A percentile compares a stretch with the other conserved stretches of the same genome.
Conservation (phyloP, 2,888 invertebrate genomes). For the Saturnia japonica region DNA sequence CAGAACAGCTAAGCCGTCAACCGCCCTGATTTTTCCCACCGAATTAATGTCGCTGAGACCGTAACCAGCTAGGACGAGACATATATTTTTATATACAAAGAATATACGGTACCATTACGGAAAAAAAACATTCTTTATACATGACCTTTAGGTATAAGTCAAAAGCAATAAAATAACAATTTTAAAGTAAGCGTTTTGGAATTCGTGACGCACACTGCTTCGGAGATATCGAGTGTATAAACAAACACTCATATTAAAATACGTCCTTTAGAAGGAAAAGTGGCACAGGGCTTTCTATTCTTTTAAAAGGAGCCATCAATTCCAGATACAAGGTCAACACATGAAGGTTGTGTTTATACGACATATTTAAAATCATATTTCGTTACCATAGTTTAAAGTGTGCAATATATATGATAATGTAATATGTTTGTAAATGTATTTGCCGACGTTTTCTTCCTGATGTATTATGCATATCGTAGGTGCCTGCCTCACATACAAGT, state of each 20-base stretch:
- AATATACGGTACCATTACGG: not conserved
- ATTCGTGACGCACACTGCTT: not conserved
- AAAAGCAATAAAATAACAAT: not conserved
- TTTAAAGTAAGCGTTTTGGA: not conserved
- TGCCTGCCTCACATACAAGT: not conserved
- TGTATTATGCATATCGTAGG: not conserved
- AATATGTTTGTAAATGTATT: not conserved
- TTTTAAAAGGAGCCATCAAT: not conserved
- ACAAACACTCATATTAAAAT: not conserved
- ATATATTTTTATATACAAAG: too few species aligned
- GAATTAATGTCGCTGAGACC: too few species aligned
- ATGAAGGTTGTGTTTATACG: not conserved
- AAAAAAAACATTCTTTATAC: not conserved
- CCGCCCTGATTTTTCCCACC: too few species aligned
- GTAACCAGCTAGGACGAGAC: too few species aligned
- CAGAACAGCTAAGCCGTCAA: too few species aligned
- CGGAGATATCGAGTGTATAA: not conserved
- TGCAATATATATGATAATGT: not conserved
- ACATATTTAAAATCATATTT: not conserved
- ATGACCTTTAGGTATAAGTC: not conserved
- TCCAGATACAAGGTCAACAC: not conserved
- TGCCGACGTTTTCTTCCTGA: not conserved
- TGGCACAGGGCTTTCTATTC: not conserved
- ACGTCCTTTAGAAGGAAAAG: not conserved
- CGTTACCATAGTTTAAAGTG: not conserved